A percentile compares a stretch with the other conserved stretches of the same genome.
Conservation (phyloP, 1,140 invertebrate species). For the Psix sp. region DNA sequence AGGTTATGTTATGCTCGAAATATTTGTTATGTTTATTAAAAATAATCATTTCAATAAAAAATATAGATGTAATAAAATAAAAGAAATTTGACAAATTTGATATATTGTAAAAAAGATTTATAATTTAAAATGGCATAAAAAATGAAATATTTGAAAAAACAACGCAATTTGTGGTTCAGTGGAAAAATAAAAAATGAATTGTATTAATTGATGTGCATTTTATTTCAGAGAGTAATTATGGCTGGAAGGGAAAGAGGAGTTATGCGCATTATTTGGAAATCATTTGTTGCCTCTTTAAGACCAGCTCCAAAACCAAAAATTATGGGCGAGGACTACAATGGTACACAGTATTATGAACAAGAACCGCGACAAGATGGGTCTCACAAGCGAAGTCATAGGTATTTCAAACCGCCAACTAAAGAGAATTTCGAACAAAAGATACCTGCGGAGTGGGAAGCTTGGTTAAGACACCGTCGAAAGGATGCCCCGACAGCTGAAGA, state of each 20-base stretch:
- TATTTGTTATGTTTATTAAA: too few species aligned
- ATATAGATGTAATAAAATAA: too few species aligned
- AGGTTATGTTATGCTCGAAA: too few species aligned
- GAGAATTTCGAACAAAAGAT: slow-evolving; percentile 83
- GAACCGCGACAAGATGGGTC: background rate
- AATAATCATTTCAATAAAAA: too few species aligned
- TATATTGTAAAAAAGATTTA: too few species aligned
- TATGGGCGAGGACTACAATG: background rate
- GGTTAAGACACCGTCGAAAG: slow-evolving; percentile 83
- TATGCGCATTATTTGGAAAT: background rate
- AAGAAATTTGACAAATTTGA: too few species aligned
- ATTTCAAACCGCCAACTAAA: slow-evolving; percentile 82
- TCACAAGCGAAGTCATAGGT: slow-evolving; percentile 79
- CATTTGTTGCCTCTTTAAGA: background rate
- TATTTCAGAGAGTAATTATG: too few species aligned
- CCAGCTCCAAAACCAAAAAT: background rate
- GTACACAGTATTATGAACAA: background rate
- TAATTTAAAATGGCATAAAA: too few species aligned
- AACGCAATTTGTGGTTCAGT: too few species aligned
- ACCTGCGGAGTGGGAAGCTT: slow-evolving; percentile 90
- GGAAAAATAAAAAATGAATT: too few species aligned
- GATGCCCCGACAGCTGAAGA: slow-evolving; percentile 85
- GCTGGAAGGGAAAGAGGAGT: background rate
- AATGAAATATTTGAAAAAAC: too few species aligned
- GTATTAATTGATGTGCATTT: too few species aligned